Conservation (phyloP, 2,888 invertebrate genomes). For the Limenitis camilla region DNA sequence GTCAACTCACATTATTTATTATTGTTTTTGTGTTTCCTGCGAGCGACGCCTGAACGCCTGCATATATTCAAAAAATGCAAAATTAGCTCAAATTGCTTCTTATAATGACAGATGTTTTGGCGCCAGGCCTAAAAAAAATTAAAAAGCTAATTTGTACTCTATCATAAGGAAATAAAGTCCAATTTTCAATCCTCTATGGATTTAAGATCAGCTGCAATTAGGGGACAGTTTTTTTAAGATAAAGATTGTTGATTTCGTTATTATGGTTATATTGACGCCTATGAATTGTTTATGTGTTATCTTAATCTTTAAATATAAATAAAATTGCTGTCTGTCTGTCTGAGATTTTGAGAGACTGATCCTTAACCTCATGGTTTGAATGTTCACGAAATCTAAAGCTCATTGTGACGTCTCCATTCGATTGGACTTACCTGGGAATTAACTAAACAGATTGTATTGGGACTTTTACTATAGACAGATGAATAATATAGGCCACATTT, state of each 20-base stretch:
- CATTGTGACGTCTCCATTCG: too few species aligned
- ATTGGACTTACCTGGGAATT: too few species aligned
- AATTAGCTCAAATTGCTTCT: constrained; percentile 73
- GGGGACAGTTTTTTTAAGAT: constrained; percentile 47
- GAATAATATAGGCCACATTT: too few species aligned
- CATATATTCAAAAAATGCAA: constrained; percentile 68
- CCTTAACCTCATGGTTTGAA: too few species aligned
- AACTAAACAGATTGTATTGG: too few species aligned
- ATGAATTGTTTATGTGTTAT: too few species aligned
- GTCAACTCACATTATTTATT: constrained; percentile 69
- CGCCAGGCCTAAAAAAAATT: constrained; percentile 42
- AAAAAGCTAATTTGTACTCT: constrained; percentile 28
- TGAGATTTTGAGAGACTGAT: too few species aligned
- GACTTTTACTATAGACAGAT: too few species aligned
- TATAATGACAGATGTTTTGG: constrained; percentile 73
- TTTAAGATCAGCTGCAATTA: constrained; percentile 67
- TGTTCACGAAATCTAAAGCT: too few species aligned
- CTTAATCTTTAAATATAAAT: too few species aligned
- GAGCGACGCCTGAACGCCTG: constrained; percentile 62
- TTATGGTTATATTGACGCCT: too few species aligned
- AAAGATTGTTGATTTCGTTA: neutral
- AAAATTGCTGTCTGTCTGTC: too few species aligned
- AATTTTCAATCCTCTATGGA: constrained; percentile 34
- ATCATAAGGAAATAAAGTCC: constrained; percentile 28
- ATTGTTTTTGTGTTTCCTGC: constrained; percentile 68